Evolutionary conservation across 2,797 vertebrate genomes (phyloP).

Genomic region (Tympanoctomys barrerae): DNA sequence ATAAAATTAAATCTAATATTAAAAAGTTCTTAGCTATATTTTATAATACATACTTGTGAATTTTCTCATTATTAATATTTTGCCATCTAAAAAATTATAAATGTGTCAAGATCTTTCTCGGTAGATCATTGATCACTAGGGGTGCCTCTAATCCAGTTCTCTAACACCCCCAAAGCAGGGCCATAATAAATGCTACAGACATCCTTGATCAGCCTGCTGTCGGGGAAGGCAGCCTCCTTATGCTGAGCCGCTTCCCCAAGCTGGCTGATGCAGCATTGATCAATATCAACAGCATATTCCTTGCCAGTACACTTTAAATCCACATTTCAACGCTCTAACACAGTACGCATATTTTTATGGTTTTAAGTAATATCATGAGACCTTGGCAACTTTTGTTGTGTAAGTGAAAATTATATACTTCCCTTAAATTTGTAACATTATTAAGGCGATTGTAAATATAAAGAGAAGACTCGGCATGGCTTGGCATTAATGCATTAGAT

Average conservation of each 20-base stretch:
- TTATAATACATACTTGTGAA: background rate
- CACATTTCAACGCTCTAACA: background rate
- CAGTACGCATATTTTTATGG: background rate
- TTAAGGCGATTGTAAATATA: background rate
- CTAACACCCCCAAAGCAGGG: background rate
- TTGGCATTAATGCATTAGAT: background rate
- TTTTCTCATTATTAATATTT: constrained; percentile 20
- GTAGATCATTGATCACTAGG: background rate
- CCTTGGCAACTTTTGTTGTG: background rate
- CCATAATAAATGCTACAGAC: background rate
- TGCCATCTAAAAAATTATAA: background rate
- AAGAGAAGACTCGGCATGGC: background rate
- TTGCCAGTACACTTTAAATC: background rate
- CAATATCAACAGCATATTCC: background rate
- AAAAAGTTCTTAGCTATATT: background rate
- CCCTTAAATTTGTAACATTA: background rate
- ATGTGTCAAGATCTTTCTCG: background rate
- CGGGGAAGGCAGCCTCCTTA: background rate
- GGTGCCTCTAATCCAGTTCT: background rate
- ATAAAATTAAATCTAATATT: too few species aligned
- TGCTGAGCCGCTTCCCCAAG: background rate
- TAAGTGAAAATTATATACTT: background rate
- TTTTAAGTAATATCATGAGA: background rate
- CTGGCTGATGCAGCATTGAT: background rate
- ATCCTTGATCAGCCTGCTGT: background rate